Evolutionary conservation across 2,888 invertebrate genomes (phyloP).

Genomic region (Octonoba sinensis): DNA sequence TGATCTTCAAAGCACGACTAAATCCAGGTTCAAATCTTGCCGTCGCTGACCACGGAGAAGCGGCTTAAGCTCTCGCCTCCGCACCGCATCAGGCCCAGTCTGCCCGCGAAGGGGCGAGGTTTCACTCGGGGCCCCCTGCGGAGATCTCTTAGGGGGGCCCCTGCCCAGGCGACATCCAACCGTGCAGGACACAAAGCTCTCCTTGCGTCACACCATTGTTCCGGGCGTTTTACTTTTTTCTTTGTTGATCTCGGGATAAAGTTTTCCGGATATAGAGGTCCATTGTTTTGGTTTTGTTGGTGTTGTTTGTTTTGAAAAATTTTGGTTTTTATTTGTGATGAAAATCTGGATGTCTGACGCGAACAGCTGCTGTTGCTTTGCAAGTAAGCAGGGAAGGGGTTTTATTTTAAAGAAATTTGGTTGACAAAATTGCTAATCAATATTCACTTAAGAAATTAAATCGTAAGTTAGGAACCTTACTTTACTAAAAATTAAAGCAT

Average conservation of each 20-base stretch:
- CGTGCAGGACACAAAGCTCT: constrained; percentile 36
- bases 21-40: constrained; percentile 25
- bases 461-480: too few relatives aligned
- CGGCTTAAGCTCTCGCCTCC: constrained; percentile 14
- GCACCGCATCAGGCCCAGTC: constrained; percentile 6
- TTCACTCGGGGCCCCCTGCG: constrained; percentile 39
- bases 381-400: too few relatives aligned
- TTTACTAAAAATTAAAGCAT: too few relatives aligned
- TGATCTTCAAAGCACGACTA: not conserved
- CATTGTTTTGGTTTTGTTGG: constrained; percentile 5
- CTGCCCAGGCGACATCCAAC: constrained; percentile 40
- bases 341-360: too few relatives aligned
- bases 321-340: too few relatives aligned
- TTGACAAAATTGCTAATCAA: too few relatives aligned
- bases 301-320: not conserved
- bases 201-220: constrained; percentile 54
- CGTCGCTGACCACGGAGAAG: constrained; percentile 28
- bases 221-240: constrained; percentile 24
- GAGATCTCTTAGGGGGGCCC: constrained; percentile 42
- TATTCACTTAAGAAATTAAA: too few relatives aligned
- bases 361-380: too few relatives aligned
- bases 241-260: constrained; percentile 31
- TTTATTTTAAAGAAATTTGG: too few relatives aligned
- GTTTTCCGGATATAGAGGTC: not conserved
- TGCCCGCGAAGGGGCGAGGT: constrained; percentile 13